Evolutionary conservation across 2,113 vertebrate species (phyloP).

Genomic region (Litocranius walleri): DNA sequence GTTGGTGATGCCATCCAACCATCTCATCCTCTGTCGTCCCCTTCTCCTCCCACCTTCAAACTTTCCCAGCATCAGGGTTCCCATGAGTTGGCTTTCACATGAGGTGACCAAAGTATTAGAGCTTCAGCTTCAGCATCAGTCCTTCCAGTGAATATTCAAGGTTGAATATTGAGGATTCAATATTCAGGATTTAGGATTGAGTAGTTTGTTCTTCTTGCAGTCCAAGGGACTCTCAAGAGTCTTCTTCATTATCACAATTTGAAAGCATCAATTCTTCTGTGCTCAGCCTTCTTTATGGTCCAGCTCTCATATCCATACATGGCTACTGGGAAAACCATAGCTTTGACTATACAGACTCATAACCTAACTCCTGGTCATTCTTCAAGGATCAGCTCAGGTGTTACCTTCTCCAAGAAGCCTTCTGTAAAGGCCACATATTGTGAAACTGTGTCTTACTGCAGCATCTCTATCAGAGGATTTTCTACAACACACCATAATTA

Average conservation of each 20-base stretch:
- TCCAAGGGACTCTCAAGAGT: background rate
- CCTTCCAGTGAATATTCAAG: background rate
- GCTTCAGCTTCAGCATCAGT: background rate
- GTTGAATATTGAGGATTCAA: no score
- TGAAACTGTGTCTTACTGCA: background rate
- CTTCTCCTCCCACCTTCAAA: background rate
- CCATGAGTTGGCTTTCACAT: background rate
- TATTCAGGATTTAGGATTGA: background rate
- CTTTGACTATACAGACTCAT: background rate
- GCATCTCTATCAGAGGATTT: background rate
- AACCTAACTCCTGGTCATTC: background rate
- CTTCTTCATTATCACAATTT: background rate
- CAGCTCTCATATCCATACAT: background rate
- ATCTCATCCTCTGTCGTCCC: background rate
- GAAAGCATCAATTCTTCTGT: background rate
- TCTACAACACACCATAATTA: background rate
- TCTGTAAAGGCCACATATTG: background rate
- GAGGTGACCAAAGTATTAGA: background rate
- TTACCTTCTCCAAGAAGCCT: background rate
- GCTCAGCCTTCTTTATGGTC: background rate
- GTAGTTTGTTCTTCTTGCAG: background rate
- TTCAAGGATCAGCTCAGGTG: background rate
- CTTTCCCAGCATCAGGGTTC: background rate
- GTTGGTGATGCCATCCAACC: background rate
- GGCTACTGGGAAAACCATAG: background rate